These are phyloP conservation scores for Molanna angustata DNA, from an alignment of 2,888 invertebrate genomes.

Conservation along the genomic window DNA sequence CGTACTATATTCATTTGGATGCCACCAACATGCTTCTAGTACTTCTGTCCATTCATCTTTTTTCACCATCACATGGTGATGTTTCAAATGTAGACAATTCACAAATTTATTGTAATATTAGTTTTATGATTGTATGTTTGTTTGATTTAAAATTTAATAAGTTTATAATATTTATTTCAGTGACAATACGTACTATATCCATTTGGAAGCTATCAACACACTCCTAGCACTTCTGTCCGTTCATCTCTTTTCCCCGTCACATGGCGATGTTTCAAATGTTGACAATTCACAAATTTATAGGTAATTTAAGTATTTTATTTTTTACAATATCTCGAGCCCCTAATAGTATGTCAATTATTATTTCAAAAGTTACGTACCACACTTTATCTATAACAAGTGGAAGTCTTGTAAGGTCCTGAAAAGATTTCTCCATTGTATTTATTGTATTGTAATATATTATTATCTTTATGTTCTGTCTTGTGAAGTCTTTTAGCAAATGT, in stretches of 20 bases:
- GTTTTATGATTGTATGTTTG: neutral
- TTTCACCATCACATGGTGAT: constrained; percentile 58
- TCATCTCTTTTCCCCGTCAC: constrained; percentile 75
- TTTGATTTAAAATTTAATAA: too few species aligned
- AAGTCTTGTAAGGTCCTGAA: too few species aligned
- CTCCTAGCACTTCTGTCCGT: constrained; percentile 85
- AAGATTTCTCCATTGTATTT: too few species aligned
- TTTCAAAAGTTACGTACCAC: too few species aligned
- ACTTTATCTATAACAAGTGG: too few species aligned
- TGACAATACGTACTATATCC: constrained; percentile 80
- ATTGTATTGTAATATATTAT: too few species aligned
- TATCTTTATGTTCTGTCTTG: too few species aligned
- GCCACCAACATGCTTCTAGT: constrained; percentile 83
- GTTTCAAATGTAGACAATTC: constrained; percentile 52
- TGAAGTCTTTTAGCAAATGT: too few species aligned
- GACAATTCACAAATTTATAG: constrained; percentile 71
- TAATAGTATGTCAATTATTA: too few species aligned
- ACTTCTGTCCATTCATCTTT: constrained; percentile 85
- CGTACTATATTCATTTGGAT: constrained; percentile 83
- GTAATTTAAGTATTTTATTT: too few species aligned
- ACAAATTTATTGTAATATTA: neutral
- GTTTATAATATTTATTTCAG: constrained; percentile 52
- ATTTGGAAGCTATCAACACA: constrained; percentile 85
- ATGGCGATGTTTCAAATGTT: constrained; percentile 39
- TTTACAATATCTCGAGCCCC: too few species aligned